These are phyloP conservation scores for Nesoenas mayeri DNA, from an alignment of 2,113 vertebrate genomes.

Conservation along the genomic window DNA sequence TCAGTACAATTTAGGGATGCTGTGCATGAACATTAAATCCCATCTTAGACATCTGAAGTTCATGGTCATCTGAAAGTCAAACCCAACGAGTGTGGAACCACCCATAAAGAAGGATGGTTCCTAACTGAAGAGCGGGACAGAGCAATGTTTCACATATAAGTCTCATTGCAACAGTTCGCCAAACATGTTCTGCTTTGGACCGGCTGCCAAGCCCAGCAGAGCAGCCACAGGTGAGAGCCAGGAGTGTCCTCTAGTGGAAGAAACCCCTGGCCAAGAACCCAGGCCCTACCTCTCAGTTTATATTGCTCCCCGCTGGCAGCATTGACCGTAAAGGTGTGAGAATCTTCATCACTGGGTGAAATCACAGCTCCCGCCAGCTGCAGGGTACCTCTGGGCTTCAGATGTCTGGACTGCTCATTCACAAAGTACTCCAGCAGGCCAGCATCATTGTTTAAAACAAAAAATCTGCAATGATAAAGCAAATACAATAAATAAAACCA, in stretches of 20 bases:
- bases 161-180: neutral
- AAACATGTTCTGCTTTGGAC: neutral
- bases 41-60: neutral
- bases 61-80: neutral
- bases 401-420: slow-evolving; percentile 90
- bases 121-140: neutral
- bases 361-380: slow-evolving; percentile 95
- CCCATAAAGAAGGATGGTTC: neutral
- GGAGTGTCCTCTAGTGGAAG: slow-evolving; percentile 48
- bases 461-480: slow-evolving; percentile 81
- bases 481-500: neutral
- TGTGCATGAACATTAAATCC: neutral
- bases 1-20: neutral
- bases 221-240: neutral
- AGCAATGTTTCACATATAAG: neutral
- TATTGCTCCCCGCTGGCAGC: slow-evolving; percentile 98
- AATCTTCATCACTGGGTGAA: slow-evolving; percentile 98
- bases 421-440: slow-evolving; percentile 98
- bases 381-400: slow-evolving; percentile 94
- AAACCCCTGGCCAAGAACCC: neutral
- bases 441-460: slow-evolving; percentile 95
- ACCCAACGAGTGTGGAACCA: neutral
- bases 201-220: neutral
- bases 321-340: slow-evolving; percentile 96
- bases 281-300: slow-evolving; percentile 90